These are phyloP conservation scores for Pica pica DNA, from an alignment of 2,113 vertebrate genomes.

Conservation along the genomic window DNA sequence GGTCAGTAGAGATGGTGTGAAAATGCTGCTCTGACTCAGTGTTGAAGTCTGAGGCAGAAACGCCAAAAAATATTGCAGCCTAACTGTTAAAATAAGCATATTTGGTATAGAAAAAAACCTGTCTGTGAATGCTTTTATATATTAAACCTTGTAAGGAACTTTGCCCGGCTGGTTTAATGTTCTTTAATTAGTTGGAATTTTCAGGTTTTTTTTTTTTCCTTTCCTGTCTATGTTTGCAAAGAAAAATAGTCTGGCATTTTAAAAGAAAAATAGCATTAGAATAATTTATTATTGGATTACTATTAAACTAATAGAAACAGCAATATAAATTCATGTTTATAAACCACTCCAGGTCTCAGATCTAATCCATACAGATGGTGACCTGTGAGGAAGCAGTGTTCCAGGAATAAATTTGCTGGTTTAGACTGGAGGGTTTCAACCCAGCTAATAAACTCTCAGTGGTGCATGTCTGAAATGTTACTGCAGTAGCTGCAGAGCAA, in stretches of 20 bases:
- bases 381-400: not conserved
- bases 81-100: not conserved
- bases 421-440: not conserved
- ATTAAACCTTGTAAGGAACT: not conserved
- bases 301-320: not conserved
- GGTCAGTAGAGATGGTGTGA: not conserved
- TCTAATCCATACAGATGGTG: not conserved
- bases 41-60: not conserved
- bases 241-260: not conserved
- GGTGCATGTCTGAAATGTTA: not conserved
- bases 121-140: not conserved
- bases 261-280: not conserved
- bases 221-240: not conserved
- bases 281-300: not conserved
- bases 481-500: not conserved
- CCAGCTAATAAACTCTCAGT: not conserved
- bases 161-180: not conserved
- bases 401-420: not conserved
- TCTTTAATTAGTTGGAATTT: not conserved
- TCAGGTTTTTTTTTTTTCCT: not conserved
- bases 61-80: not conserved
- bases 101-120: not conserved
- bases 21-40: not conserved
- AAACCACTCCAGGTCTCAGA: not conserved
- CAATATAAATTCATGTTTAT: not conserved